Evolutionary conservation across 2,888 invertebrate species (phyloP).

Genomic region (Chymomyza fuscimana): DNA sequence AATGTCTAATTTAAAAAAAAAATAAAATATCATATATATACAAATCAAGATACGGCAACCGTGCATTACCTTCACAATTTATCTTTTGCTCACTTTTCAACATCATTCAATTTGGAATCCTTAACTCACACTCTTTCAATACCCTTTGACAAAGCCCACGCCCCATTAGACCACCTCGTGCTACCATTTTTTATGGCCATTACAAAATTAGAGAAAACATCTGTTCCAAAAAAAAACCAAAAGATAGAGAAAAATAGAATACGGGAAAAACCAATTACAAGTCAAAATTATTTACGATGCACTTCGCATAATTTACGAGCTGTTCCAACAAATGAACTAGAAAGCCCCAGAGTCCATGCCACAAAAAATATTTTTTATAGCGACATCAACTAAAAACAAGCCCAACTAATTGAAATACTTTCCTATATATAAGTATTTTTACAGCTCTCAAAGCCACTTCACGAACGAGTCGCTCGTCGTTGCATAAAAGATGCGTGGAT

Average conservation of each 20-base stretch:
- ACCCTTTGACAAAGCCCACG: background rate
- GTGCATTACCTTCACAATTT: background rate
- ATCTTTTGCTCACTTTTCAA: background rate
- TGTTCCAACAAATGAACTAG: conserved; percentile 58
- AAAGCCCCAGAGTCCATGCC: conserved; percentile 36
- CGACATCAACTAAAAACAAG: background rate
- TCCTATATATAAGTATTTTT: conserved; percentile 33
- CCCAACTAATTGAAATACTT: conserved; percentile 61
- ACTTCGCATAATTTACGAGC: conserved; percentile 62
- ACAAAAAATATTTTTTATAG: conserved; percentile 60
- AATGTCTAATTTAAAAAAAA: too few species aligned
- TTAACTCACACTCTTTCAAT: background rate
- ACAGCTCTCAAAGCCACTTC: conserved; percentile 29
- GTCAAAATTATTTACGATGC: conserved; percentile 70
- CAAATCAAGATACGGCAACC: too few species aligned
- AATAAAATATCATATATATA: too few species aligned
- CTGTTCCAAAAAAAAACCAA: conserved; percentile 32
- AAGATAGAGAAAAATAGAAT: conserved; percentile 9
- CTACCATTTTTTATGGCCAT: conserved; percentile 13
- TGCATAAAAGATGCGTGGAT: background rate
- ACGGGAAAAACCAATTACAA: conserved; percentile 52
- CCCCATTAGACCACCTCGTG: background rate
- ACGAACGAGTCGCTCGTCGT: background rate
- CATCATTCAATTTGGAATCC: background rate
- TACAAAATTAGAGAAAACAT: conserved; percentile 43